These are phyloP conservation scores for Neotoxoptera formosana DNA, from an alignment of 1,140 invertebrate species.

Conservation along the genomic window DNA sequence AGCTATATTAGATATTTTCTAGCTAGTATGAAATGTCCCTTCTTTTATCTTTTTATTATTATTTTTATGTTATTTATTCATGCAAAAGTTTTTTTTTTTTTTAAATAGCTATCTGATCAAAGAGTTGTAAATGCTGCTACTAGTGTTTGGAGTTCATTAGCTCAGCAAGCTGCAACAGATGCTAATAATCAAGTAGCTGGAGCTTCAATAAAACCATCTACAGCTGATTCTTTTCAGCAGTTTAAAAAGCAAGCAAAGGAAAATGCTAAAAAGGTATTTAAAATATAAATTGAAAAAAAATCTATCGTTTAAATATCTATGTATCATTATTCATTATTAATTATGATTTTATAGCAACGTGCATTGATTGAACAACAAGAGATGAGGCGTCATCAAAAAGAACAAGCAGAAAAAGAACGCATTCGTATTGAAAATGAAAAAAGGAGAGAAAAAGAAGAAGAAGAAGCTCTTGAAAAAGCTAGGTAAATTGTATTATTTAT, in stretches of 20 bases:
- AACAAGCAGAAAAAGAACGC: conserved; percentile 83
- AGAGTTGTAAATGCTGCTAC: conserved; percentile 81
- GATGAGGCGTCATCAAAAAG: conserved; percentile 77
- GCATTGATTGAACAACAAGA: conserved; percentile 84
- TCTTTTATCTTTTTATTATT: not conserved
- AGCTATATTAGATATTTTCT: not conserved
- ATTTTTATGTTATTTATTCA: not conserved
- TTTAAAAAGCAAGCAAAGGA: conserved; percentile 96
- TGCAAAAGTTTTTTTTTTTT: not conserved
- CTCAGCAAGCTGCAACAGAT: conserved; percentile 77
- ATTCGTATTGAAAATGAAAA: conserved; percentile 80
- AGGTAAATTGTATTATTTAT: conserved; percentile 64
- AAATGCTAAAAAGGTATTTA: conserved; percentile 81
- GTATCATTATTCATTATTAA: not conserved
- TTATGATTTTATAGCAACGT: conserved; percentile 70
- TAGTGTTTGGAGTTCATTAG: conserved; percentile 90
- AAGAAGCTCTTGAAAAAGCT: conserved; percentile 77
- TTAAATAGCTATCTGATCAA: conserved; percentile 60
- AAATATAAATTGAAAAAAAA: not conserved
- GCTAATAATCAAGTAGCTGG: conserved; percentile 60
- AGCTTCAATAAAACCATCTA: conserved; percentile 61
- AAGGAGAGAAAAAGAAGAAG: conserved; percentile 79
- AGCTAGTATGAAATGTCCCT: not conserved
- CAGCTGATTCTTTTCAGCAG: conserved; percentile 73
- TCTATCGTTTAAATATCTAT: not conserved